phyloP scores from a whole-genome alignment of 2,797 vertebrate genomes.

The Melanotaenia parkinsoni region DNA sequence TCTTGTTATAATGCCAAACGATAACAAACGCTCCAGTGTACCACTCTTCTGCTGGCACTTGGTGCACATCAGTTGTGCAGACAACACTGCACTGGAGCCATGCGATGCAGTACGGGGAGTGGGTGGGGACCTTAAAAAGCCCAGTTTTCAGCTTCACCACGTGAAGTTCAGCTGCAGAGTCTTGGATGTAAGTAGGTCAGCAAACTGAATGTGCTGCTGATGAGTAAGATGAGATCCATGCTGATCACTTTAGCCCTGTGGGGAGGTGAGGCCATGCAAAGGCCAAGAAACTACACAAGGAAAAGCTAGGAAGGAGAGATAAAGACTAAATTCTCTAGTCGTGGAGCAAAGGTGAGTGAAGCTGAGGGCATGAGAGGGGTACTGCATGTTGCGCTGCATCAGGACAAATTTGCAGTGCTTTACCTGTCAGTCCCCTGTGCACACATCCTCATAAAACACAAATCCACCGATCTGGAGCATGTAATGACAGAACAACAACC shows the following conservation, averaged over 20 bases:
- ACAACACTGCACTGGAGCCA: slow-evolving; percentile 49
- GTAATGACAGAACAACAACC: slow-evolving; percentile 80
- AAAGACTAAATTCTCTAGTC: slow-evolving; percentile 28
- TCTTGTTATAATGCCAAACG: slow-evolving; percentile 61
- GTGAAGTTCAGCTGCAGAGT: slow-evolving; percentile 44
- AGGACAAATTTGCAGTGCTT: slow-evolving; percentile 57
- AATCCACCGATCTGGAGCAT: slow-evolving; percentile 83
- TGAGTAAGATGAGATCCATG: slow-evolving; percentile 63
- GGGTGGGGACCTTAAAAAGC: slow-evolving; percentile 36
- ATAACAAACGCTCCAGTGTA: slow-evolving; percentile 65
- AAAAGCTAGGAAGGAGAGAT: slow-evolving; percentile 56
- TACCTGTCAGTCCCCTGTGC: slow-evolving; percentile 80
- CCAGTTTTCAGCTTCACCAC: slow-evolving; percentile 34
- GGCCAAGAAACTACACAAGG: slow-evolving; percentile 56
- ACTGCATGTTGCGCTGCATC: slow-evolving; percentile 44
- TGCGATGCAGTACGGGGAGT: slow-evolving; percentile 45
- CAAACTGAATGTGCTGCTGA: slow-evolving; percentile 55
- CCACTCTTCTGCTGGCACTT: slow-evolving; percentile 43
- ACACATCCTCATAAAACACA: slow-evolving; percentile 84
- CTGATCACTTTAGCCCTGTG: slow-evolving; percentile 46
- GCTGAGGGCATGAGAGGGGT: slow-evolving; percentile 37
- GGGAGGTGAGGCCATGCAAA: slow-evolving; percentile 71
- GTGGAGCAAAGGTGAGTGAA: slow-evolving; percentile 14
- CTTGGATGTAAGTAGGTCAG: slow-evolving; percentile 60
- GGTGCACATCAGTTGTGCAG: slow-evolving; percentile 53